Conservation (phyloP, 2,888 invertebrate species). For the Zeuzera pyrina region DNA sequence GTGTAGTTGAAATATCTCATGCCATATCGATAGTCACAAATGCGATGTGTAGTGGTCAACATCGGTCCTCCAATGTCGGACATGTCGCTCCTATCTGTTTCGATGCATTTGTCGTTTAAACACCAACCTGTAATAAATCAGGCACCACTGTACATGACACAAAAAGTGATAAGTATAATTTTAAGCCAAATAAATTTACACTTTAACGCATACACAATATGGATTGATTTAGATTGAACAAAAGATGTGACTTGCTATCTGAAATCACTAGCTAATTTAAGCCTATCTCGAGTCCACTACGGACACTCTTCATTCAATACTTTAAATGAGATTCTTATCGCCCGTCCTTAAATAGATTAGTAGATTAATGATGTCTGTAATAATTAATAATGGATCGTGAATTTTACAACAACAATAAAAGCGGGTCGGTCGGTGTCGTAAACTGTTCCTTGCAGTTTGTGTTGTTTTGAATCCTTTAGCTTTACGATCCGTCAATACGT, state of each 20-base stretch:
- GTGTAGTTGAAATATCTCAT: not conserved
- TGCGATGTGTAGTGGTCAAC: constrained; percentile 56
- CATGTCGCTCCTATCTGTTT: constrained; percentile 72
- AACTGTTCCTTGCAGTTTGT: constrained; percentile 62
- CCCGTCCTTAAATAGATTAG: constrained; percentile 71
- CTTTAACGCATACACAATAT: constrained; percentile 8
- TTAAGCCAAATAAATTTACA: constrained; percentile 13
- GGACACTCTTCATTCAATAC: constrained; percentile 73
- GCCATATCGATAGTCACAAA: constrained; percentile 6
- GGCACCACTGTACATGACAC: constrained; percentile 27
- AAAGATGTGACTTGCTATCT: constrained; percentile 16
- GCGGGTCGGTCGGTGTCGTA: constrained; percentile 60
- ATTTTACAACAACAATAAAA: constrained; percentile 73
- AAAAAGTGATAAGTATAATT: constrained; percentile 22
- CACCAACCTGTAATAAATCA: constrained; percentile 73
- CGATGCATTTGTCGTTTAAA: constrained; percentile 74
- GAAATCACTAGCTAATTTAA: constrained; percentile 42
- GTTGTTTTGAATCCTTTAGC: constrained; percentile 62
- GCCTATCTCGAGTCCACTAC: constrained; percentile 70
- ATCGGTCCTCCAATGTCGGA: constrained; percentile 69
- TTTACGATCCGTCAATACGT: constrained; percentile 68
- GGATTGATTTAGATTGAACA: constrained; percentile 14
- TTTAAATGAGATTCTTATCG: constrained; percentile 74
- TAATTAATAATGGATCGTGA: constrained; percentile 73
- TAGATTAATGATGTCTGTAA: constrained; percentile 73